Conservation (phyloP, 2,113 vertebrate species). For the Mus pahari region DNA sequence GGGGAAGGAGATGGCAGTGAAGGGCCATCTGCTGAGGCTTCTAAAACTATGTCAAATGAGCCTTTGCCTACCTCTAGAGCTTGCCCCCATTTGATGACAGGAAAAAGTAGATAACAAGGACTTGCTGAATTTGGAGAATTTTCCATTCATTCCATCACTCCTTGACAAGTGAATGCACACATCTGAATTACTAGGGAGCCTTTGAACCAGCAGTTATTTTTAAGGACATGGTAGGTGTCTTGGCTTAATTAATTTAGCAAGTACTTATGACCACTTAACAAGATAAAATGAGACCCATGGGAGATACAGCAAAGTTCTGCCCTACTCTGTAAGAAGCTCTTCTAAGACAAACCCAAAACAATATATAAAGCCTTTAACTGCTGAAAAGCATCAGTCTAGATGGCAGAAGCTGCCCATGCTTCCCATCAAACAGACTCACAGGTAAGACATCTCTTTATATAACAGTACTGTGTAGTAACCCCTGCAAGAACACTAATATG, state of each 20-base stretch:
- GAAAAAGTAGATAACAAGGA: background rate
- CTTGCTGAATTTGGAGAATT: background rate
- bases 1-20: too few species aligned
- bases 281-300: background rate
- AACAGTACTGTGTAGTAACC: background rate
- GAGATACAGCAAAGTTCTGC: background rate
- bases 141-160: background rate
- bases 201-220: background rate
- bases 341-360: background rate
- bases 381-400: background rate
- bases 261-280: background rate
- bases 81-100: background rate
- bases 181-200: background rate
- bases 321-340: background rate
- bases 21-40: background rate
- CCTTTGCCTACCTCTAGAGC: background rate
- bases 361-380: background rate
- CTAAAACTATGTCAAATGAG: background rate
- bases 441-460: background rate
- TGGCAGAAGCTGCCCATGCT: background rate
- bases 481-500: too few species aligned
- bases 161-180: background rate
- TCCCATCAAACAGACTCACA: background rate
- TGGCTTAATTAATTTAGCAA: constrained; percentile 51
- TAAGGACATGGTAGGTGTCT: background rate